Percentiles rank a stretch among this genome's conserved stretches.
Conservation (phyloP, 2,888 invertebrate genomes). For the Chrysolina americana region DNA sequence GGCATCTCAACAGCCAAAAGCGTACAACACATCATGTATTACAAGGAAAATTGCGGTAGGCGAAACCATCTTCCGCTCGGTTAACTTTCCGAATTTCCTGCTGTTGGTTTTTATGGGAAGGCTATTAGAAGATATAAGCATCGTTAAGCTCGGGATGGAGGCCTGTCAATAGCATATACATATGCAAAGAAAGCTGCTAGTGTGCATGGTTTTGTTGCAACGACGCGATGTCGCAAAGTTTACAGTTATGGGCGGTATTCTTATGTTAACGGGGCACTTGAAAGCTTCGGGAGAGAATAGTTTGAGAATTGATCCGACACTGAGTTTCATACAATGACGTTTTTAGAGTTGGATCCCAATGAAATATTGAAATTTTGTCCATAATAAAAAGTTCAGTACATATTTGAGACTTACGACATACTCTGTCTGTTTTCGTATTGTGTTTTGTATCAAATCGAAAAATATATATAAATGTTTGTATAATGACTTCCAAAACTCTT, state of each 20-base stretch:
- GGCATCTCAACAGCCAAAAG: conserved; percentile 25
- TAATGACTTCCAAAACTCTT: too few relatives aligned
- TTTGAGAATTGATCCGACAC: too few relatives aligned
- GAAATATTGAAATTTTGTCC: too few relatives aligned
- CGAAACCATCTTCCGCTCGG: conserved; percentile 62
- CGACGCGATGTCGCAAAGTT: neutral
- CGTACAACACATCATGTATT: conserved; percentile 60
- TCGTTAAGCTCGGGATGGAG: conserved; percentile 51
- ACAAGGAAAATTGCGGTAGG: conserved; percentile 65
- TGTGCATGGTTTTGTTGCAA: neutral
- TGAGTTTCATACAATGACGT: too few relatives aligned
- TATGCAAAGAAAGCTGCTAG: conserved; percentile 30
- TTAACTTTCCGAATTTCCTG: conserved; percentile 63
- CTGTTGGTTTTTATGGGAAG: conserved; percentile 62
- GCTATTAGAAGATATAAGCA: conserved; percentile 63
- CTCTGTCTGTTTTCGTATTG: too few relatives aligned
- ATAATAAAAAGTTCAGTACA: too few relatives aligned
- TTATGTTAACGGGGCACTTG: too few relatives aligned
- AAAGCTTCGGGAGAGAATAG: too few relatives aligned
- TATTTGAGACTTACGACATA: too few relatives aligned
- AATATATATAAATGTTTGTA: too few relatives aligned
- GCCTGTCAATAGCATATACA: conserved; percentile 57
- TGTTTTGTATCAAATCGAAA: too few relatives aligned
- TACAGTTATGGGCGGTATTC: neutral
- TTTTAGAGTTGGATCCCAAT: too few relatives aligned